phyloP scores from a whole-genome alignment of 2,888 invertebrate species.

The Drosophila atroscutellata region DNA sequence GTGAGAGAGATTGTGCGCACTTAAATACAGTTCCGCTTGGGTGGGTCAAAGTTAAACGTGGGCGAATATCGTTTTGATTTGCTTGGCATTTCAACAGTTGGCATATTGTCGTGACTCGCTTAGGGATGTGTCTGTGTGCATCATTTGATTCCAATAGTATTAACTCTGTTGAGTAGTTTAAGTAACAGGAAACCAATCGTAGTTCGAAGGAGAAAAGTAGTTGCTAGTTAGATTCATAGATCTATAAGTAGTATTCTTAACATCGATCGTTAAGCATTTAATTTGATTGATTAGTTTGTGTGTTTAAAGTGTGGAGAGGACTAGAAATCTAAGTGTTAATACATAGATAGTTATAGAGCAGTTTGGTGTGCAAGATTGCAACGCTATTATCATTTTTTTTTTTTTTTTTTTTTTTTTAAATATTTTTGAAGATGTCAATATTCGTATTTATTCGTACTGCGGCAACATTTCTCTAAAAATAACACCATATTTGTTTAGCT shows the following conservation, averaged over 20 bases:
- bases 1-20: background rate
- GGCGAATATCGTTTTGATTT: conserved; percentile 41
- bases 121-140: conserved; percentile 8
- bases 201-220: conserved; percentile 44
- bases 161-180: conserved; percentile 6
- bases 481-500: conserved; percentile 46
- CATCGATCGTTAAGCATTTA: conserved; percentile 18
- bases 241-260: conserved; percentile 24
- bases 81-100: conserved; percentile 46
- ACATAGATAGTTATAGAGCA: conserved; percentile 24
- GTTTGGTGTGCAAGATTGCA: conserved; percentile 17
- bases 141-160: conserved; percentile 14
- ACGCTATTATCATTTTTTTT: background rate
- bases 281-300: conserved; percentile 15
- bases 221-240: conserved; percentile 26
- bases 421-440: conserved; percentile 21
- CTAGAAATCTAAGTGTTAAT: conserved; percentile 30
- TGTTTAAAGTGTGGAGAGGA: conserved; percentile 23
- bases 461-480: conserved; percentile 75
- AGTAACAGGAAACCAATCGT: conserved; percentile 66
- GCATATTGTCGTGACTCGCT: conserved; percentile 27
- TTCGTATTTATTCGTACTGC: conserved; percentile 34
- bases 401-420: background rate
- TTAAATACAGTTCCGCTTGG: conserved; percentile 36
- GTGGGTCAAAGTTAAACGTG: conserved; percentile 60